Base-by-base conservation (phyloP, 2,797 vertebrate species). In the Jordanella pulchra region DNA sequence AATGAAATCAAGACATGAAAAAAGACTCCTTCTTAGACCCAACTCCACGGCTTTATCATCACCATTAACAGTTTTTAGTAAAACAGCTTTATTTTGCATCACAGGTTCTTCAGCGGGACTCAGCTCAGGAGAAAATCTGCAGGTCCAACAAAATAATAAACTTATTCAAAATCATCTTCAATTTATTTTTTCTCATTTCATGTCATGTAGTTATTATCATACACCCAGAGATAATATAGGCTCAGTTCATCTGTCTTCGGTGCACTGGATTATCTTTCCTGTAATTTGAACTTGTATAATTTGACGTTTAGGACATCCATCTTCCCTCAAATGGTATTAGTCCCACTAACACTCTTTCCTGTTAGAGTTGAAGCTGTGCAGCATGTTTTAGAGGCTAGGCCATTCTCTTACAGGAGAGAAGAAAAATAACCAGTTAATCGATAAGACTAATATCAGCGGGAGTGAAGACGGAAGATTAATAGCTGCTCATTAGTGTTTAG, bases 401-500 rank as follows among this genome's bases (percentile, higher is more conserved):
- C 1, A 0, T 71, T 60, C 71, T 72, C 68, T 69, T 76, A 66
- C 68, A 72, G 67, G 65, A 27, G 60, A 50, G 45, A 65, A 63
- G 56, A 64, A 77, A 64, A 78, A 39, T 39, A 39, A 39, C 5
- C 35, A 77, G 69, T 67, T 32, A 69, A 27, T 69, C 66, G 75
- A 84, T 89, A 39, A 80, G 71, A 73, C 11, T 67, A 65, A 69
- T 73, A 80, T 78, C 69, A 70, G 68, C 64, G 14, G 1, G 28
- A 73, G 58, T 68, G 55, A 72, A 72, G 54, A 65, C 47, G 72
- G 67, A 70, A 79, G 80, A 91, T 84, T 69, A 85, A 83, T 79
- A 84, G 79, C 84, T 87, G 83, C 78, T 89, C 86, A 71, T 76
- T 84, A 80, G 79, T 79, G 78, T 84, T 82, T 77, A 53, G 69